These are phyloP conservation scores for Poeciliopsis paucimaculata DNA, from an alignment of 2,797 vertebrate species.

Conservation along the genomic window DNA sequence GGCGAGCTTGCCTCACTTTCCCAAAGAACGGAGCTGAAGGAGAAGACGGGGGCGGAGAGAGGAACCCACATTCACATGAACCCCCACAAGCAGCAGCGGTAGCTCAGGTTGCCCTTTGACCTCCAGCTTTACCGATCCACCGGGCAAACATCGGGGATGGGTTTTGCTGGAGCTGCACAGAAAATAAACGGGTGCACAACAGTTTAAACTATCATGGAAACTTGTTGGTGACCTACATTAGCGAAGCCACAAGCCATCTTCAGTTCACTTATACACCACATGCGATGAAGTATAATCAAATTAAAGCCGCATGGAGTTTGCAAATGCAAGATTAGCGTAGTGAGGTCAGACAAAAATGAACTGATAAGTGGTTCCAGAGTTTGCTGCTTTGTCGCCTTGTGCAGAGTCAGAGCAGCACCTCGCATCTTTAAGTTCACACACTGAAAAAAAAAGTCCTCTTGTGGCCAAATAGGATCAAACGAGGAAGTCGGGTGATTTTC, in stretches of 20 bases:
- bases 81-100: constrained; percentile 25
- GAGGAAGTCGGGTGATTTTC: constrained; percentile 4
- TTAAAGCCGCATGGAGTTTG: constrained; percentile 14
- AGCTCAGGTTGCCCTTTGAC: constrained; percentile 36
- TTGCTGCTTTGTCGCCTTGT: neutral
- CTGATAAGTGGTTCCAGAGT: neutral
- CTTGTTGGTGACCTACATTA: constrained; percentile 73
- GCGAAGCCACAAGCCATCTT: constrained; percentile 66
- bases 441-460: neutral
- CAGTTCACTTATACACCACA: constrained; percentile 28
- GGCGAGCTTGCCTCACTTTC: constrained; percentile 45
- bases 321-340: constrained; percentile 4
- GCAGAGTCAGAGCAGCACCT: neutral
- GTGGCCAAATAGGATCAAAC: constrained; percentile 10
- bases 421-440: neutral
- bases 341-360: neutral
- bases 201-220: constrained; percentile 56
- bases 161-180: constrained; percentile 45
- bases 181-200: constrained; percentile 61
- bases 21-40: constrained; percentile 47
- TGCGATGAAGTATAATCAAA: constrained; percentile 22
- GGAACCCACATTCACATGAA: constrained; percentile 59
- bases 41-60: constrained; percentile 53
- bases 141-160: neutral
- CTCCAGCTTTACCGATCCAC: constrained; percentile 16